Conservation (phyloP, 2,113 vertebrate genomes). For the Etheostoma cragini region DNA sequence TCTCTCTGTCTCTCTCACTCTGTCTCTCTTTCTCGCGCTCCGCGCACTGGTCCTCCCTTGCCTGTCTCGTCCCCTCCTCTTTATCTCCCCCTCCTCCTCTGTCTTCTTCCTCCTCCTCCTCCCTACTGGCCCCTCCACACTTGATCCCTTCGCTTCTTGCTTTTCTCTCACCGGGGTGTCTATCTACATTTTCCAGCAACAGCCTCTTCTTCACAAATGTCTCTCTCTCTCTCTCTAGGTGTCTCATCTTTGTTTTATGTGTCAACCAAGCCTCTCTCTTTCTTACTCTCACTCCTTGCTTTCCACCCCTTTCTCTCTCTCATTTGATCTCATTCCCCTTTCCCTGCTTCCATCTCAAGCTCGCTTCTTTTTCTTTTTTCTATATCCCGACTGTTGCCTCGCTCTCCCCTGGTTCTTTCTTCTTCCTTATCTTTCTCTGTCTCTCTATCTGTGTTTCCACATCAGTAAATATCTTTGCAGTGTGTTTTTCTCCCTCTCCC, state of each 20-base stretch:
- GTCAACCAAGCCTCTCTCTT: slow-evolving; percentile 54
- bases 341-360: slow-evolving; percentile 45
- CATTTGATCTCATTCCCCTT: slow-evolving; percentile 63
- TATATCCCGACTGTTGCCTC: slow-evolving; percentile 18
- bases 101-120: slow-evolving; percentile 31
- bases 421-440: slow-evolving; percentile 6
- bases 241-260: slow-evolving; percentile 73
- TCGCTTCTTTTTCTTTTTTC: slow-evolving; percentile 10
- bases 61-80: slow-evolving; percentile 54
- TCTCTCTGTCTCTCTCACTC: slow-evolving; percentile 39
- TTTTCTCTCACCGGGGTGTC: slow-evolving; percentile 62
- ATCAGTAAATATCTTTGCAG: slow-evolving; percentile 35
- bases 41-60: slow-evolving; percentile 57
- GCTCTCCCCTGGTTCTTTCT: slow-evolving; percentile 6
- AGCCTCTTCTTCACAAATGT: slow-evolving; percentile 46
- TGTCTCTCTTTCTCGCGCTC: slow-evolving; percentile 45
- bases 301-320: slow-evolving; percentile 38
- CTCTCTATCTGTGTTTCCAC: slow-evolving; percentile 27
- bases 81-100: slow-evolving; percentile 44
- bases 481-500: slow-evolving; percentile 2
- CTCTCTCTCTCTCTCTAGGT: slow-evolving; percentile 37
- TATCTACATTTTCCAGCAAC: slow-evolving; percentile 72
- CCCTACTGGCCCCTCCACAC: slow-evolving; percentile 52
- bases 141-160: slow-evolving; percentile 52
- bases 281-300: slow-evolving; percentile 24